phyloP scores from a whole-genome alignment of 2,113 vertebrate species.

The Australoheros scitulus region DNA sequence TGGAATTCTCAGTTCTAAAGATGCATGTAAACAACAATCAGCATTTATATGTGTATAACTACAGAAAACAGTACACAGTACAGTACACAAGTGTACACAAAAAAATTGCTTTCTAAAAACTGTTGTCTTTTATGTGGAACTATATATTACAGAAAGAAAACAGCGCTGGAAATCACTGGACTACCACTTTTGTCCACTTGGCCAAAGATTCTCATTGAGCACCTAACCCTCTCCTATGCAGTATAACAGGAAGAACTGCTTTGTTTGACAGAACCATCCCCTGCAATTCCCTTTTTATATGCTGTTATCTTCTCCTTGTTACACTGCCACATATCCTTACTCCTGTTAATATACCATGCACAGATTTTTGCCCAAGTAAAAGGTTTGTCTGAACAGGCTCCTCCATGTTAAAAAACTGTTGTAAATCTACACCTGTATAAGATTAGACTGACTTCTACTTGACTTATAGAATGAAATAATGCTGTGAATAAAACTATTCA shows the following conservation, averaged over 20 bases:
- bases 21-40: background rate
- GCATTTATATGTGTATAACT: background rate
- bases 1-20: background rate
- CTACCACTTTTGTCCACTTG: background rate
- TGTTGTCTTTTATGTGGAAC: background rate
- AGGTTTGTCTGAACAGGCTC: background rate
- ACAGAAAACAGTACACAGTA: too few species aligned
- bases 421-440: background rate
- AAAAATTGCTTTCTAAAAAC: too few species aligned
- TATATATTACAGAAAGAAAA: background rate
- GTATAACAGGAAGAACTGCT: background rate
- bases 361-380: background rate
- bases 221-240: background rate
- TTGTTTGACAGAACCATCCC: background rate
- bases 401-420: background rate
- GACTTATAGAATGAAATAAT: background rate
- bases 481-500: background rate
- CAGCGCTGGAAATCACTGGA: background rate
- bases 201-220: background rate
- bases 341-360: background rate
- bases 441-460: background rate
- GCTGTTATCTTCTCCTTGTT: background rate
- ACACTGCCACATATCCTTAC: background rate
- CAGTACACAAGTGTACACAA: too few species aligned
- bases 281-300: background rate